Evolutionary conservation across 2,888 invertebrate genomes (phyloP).

Genomic region (Morpho achilles): DNA sequence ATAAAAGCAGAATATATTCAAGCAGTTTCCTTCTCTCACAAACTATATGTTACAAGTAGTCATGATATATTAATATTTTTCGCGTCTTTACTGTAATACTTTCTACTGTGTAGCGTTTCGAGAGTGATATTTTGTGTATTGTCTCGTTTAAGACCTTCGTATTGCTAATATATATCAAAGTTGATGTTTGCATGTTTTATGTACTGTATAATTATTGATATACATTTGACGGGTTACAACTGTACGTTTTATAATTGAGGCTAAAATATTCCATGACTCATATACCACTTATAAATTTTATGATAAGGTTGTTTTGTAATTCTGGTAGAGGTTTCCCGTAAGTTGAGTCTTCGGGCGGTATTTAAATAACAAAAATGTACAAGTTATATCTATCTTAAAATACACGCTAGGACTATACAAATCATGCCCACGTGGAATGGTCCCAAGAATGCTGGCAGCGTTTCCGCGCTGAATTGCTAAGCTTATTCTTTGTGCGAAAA

Average conservation of each 20-base stretch:
- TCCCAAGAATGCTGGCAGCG: no score
- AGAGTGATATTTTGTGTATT: constrained; percentile 72
- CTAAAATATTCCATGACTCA: background rate
- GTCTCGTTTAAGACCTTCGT: constrained; percentile 39
- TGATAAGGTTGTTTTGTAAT: no score
- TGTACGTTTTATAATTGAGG: constrained; percentile 4
- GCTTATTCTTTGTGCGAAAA: no score
- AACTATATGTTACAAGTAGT: constrained; percentile 49
- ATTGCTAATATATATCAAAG: constrained; percentile 37
- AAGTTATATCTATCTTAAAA: no score
- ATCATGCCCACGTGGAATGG: no score
- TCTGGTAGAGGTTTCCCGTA: no score
- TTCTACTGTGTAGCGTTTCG: constrained; percentile 67
- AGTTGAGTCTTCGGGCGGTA: no score
- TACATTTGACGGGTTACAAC: constrained; percentile 4
- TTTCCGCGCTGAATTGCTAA: no score
- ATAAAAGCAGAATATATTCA: constrained; percentile 38
- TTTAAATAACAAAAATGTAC: no score
- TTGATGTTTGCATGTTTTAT: constrained; percentile 50
- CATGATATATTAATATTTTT: constrained; percentile 74
- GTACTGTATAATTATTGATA: constrained; percentile 36
- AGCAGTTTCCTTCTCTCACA: constrained; percentile 54
- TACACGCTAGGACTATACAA: no score
- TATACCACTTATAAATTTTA: no score
- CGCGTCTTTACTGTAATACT: constrained; percentile 77